Evolutionary conservation across 2,888 invertebrate genomes (phyloP).

Genomic region (Pilophorus perplexus): DNA sequence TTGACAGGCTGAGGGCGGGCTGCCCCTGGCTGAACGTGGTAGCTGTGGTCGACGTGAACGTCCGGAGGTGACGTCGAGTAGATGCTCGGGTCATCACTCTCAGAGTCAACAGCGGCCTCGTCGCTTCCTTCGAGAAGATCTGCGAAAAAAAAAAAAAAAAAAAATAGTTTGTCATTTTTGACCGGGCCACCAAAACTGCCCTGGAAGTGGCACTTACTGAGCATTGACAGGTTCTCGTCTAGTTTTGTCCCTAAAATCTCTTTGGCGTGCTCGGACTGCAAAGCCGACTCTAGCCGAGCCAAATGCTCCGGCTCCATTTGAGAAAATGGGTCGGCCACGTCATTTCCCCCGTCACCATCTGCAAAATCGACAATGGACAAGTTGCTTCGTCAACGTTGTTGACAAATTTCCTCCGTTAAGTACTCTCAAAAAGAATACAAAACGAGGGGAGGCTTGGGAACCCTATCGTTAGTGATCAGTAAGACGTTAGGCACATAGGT

Average conservation of each 20-base stretch:
- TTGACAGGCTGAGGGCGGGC: no score
- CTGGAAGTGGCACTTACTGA: slow-evolving; percentile 31
- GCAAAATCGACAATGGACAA: background rate
- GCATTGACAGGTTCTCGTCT: slow-evolving; percentile 41
- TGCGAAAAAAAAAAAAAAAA: slow-evolving; percentile 9
- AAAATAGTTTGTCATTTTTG: background rate
- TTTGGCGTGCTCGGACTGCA: slow-evolving; percentile 57
- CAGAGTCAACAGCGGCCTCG: slow-evolving; percentile 12
- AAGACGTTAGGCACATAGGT: no score
- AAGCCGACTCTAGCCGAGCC: slow-evolving; percentile 56
- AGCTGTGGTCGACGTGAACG: slow-evolving; percentile 45
- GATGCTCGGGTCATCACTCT: background rate
- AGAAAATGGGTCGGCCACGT: slow-evolving; percentile 54
- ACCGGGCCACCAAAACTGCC: background rate
- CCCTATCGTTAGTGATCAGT: no score
- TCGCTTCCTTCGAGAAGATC: slow-evolving; percentile 44
- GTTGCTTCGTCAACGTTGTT: no score
- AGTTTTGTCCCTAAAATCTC: slow-evolving; percentile 54
- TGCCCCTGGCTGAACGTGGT: no score
- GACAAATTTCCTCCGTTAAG: no score
- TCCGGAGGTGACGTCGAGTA: background rate
- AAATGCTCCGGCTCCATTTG: slow-evolving; percentile 58
- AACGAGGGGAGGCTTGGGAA: no score
- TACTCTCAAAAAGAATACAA: no score
- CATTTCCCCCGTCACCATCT: slow-evolving; percentile 42